Evolutionary conservation across 2,888 invertebrate genomes (phyloP), one percentile per base, ranked within the genome.

Genomic region (Gnatocerus cornutus): DNA sequence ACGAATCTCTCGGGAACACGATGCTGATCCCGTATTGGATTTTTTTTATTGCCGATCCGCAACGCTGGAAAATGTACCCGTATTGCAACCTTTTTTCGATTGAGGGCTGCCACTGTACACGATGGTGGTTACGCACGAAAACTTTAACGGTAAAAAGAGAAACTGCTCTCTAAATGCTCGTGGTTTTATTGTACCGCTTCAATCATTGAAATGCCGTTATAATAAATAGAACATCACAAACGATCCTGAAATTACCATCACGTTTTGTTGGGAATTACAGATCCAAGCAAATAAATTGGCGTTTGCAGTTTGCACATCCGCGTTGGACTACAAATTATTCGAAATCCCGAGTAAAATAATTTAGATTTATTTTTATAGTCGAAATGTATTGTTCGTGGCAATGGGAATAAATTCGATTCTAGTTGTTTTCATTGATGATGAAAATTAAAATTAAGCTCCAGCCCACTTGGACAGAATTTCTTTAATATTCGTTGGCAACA

Each of bases 11-110:
- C 14, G 56, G 65, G 56, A 48, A 30, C 43, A 27, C 53, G 58
- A 66, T 16, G 58, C 62, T 53, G 63, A 63, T 63, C 45, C 62
- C 27, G 61, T 62, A 62, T 65, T 64, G 68, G 67, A 45, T 71
- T 71, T 71, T n/a, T 70, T 71, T 65, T 71, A 68, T 68, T 53
- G 68, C 53, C 27, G 46, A 68, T 33, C 56, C 71, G 64, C 41
- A 68, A 71, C 33, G 45, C 69, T 61, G 69, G 69, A 71, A 71
- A 69, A 69, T 71, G 69, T 66, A 69, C 58, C 59, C 66, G 62
- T 55, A 68, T 52, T 27, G 56, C 69, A 58, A 62, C 46, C 68
- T 67, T 12, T 13, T 13, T 41, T 43, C 50, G 63, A 63, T 63
- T 56, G 66, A 46, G 37, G 48, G 68, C 53, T 63, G 55, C 74